These are phyloP conservation scores for Abrostola tripartita DNA, from an alignment of 2,888 invertebrate genomes.

Conservation along the genomic window DNA sequence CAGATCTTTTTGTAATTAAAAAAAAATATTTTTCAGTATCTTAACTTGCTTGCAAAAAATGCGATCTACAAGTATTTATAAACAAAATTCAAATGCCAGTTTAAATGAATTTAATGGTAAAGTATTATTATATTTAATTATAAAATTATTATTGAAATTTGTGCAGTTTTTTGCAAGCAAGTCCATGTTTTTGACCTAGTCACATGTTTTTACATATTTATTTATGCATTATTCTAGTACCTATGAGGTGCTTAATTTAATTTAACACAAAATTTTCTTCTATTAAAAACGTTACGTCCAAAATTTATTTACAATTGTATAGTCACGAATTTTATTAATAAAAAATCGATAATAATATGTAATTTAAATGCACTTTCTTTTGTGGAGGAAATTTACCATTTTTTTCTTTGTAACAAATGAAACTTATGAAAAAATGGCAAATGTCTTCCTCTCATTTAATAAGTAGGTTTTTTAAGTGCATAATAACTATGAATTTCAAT, in stretches of 20 bases:
- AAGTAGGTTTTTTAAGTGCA: constrained; percentile 55
- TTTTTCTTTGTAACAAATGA: constrained; percentile 47
- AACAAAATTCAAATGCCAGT: constrained; percentile 11
- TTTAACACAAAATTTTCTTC: constrained; percentile 38
- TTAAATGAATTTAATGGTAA: constrained; percentile 16
- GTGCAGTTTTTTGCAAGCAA: constrained; percentile 50
- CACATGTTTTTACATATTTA: constrained; percentile 37
- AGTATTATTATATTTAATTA: constrained; percentile 3
- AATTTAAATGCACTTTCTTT: constrained; percentile 55
- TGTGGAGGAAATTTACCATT: constrained; percentile 51
- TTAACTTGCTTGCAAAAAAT: constrained; percentile 51
- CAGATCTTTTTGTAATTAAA: constrained; percentile 36
- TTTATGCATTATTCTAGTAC: constrained; percentile 37
- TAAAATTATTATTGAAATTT: neutral
- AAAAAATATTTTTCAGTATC: constrained; percentile 42
- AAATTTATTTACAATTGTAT: constrained; percentile 63
- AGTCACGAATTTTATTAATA: constrained; percentile 50
- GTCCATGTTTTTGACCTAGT: constrained; percentile 53
- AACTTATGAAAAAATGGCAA: constrained; percentile 42
- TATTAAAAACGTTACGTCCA: constrained; percentile 61
- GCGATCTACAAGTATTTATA: constrained; percentile 12
- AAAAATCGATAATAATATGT: constrained; percentile 25
- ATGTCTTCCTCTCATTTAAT: constrained; percentile 58
- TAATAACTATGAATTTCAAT: constrained; percentile 57
- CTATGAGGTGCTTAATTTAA: constrained; percentile 48